Percentiles rank a stretch among this genome's conserved stretches.
Evolutionary conservation across 2,113 vertebrate species (phyloP).

Genomic region (Megaptera novaeangliae): DNA sequence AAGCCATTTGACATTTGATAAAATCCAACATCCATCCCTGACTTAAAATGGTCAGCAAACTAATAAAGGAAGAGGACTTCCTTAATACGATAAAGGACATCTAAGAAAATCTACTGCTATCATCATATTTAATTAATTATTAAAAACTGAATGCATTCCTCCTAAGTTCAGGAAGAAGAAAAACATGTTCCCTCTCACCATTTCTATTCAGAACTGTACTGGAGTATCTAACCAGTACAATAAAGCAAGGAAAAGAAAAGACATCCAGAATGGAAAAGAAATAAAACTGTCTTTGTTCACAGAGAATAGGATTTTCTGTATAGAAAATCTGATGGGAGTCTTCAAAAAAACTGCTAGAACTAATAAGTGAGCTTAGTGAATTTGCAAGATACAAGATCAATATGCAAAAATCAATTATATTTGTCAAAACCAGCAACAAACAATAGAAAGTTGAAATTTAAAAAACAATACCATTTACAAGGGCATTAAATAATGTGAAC

Average conservation of each 20-base stretch:
- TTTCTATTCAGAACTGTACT: not conserved
- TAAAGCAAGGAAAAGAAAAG: not conserved
- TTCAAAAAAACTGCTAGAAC: not conserved
- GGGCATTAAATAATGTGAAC: not conserved
- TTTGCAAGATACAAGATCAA: not conserved
- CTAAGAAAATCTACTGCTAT: not conserved
- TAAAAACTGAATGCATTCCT: not conserved
- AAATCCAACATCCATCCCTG: not conserved
- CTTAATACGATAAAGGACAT: not conserved
- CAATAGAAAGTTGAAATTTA: not conserved
- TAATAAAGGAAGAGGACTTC: not conserved
- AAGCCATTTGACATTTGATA: not conserved
- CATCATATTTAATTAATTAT: not conserved
- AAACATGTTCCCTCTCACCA: not conserved
- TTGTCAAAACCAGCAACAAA: not conserved
- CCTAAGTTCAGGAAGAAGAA: not conserved
- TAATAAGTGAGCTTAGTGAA: not conserved
- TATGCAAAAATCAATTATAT: not conserved
- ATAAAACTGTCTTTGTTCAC: not conserved
- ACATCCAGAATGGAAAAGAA: not conserved
- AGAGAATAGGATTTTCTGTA: not conserved
- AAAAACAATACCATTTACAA: not conserved
- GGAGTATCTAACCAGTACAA: not conserved
- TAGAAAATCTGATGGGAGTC: not conserved
- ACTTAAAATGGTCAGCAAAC: not conserved